phyloP scores from a whole-genome alignment of 2,797 vertebrate genomes.

The Malurus leucopterus region DNA sequence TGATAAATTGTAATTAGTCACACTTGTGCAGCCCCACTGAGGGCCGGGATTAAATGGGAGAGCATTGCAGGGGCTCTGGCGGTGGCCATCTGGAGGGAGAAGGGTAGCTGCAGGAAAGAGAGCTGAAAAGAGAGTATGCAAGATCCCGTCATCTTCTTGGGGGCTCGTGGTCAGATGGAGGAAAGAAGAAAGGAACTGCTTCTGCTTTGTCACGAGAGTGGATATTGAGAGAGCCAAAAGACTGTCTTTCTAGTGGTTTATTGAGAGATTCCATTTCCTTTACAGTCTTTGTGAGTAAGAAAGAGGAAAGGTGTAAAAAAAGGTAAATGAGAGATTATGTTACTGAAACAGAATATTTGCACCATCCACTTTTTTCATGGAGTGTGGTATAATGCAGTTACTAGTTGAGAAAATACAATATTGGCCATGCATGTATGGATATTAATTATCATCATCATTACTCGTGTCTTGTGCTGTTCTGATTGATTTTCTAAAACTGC shows the following conservation, averaged over 20 bases:
- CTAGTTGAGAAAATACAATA: not conserved
- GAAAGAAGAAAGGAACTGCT: not conserved
- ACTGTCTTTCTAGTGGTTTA: not conserved
- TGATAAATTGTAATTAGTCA: not conserved
- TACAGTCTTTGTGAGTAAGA: not conserved
- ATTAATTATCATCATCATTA: not conserved
- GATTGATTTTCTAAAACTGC: not conserved
- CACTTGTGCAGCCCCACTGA: not conserved
- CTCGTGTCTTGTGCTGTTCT: not conserved
- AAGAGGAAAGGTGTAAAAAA: not conserved
- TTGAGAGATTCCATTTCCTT: not conserved
- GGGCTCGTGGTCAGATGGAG: not conserved
- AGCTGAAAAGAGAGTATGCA: not conserved
- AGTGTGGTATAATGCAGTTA: constrained; percentile 6
- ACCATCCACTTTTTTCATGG: not conserved
- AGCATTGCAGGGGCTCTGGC: not conserved
- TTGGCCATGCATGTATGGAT: not conserved
- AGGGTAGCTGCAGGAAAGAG: not conserved
- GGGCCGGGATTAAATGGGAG: not conserved
- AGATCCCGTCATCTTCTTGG: not conserved
- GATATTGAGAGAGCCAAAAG: not conserved
- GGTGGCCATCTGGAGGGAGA: not conserved
- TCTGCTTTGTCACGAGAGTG: not conserved
- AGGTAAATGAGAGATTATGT: not conserved
- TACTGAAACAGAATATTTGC: not conserved